Evolutionary conservation across 2,888 invertebrate genomes (phyloP), one percentile per base, ranked within the genome.

Genomic region (Cephus pygmeus): DNA sequence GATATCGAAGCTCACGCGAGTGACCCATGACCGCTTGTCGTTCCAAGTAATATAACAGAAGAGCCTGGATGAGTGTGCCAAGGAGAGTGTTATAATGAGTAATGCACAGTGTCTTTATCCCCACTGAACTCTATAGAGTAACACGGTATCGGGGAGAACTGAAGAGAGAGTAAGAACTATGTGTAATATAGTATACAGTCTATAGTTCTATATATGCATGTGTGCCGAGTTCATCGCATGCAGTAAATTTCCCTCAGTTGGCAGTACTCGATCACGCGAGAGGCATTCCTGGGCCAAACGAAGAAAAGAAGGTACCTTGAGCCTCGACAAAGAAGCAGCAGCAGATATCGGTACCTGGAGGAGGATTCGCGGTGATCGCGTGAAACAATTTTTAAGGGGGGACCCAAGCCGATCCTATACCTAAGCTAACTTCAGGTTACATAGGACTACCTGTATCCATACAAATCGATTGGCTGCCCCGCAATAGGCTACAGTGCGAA

Each of bases 191-290:
- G 30, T 73, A 15, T 69, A 34, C 31, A 35, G 73, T 75, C 34
- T 31, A 68, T 69, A 56, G 31, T 33, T 40, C 31, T 73, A 78
- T 33, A 40, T 15, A 40, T 15, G 4, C 2, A 15, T 40, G 83
- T 84, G 82, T 81, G 83, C 82, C 82, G 82, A 85, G 84, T 86
- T 86, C 87, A 88, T 88, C 84, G 88, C 87, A 88, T 88, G 88
- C 88, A 87, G 89, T 87, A 89, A 89, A 89, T 88, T 89, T 88
- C 87, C 86, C 83, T 85, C 83, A 84, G 84, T 78, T 85, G 85
- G 83, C 86, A 79, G 83, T 83, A 83, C 83, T 82, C 82, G 79
- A 88, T 87, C 88, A 89, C 88, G 88, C 87, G 86, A 88, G 86
- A 83, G 79, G 81, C 83, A 84, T 84, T 86, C 84, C 83, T 81